phyloP scores from a whole-genome alignment of 2,113 vertebrate species.

The Cricetomys ansorgei region DNA sequence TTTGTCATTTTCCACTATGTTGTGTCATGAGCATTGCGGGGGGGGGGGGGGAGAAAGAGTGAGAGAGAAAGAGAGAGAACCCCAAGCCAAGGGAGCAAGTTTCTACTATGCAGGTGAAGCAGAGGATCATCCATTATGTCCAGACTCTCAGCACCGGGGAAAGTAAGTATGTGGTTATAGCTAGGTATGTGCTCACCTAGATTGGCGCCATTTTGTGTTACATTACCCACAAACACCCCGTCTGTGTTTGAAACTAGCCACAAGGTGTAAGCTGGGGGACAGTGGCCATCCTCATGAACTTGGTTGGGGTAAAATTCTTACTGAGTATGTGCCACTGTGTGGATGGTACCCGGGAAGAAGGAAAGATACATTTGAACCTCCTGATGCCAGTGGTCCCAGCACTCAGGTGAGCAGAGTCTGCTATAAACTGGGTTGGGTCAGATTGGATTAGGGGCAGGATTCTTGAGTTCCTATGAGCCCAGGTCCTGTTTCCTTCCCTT shows the following conservation, averaged over 20 bases:
- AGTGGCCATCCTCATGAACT: not conserved
- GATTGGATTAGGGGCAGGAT: too few relatives aligned
- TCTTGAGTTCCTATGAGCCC: not conserved
- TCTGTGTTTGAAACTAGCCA: constrained; percentile 85
- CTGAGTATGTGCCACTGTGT: not conserved
- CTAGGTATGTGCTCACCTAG: constrained; percentile 85
- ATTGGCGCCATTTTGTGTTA: constrained; percentile 92
- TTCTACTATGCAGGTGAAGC: not conserved
- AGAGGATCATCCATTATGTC: too few relatives aligned
- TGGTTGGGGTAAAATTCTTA: constrained; percentile 75
- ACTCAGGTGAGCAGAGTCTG: constrained; percentile 90
- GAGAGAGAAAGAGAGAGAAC: not conserved
- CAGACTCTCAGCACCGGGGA: not conserved
- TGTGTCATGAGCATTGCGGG: not conserved
- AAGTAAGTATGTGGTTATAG: not conserved
- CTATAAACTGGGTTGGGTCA: not conserved
- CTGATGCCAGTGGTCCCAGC: constrained; percentile 91
- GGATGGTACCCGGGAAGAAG: constrained; percentile 85
- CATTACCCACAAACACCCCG: constrained; percentile 89
- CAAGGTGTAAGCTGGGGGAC: not conserved
- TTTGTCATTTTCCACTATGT: not conserved
- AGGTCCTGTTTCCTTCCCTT: not conserved
- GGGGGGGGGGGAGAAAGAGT: too few relatives aligned
- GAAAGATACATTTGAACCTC: constrained; percentile 87
- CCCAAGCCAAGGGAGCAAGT: not conserved